Evolutionary conservation across 2,113 vertebrate species (phyloP).

Genomic region (Coryphaenoides rupestris): DNA sequence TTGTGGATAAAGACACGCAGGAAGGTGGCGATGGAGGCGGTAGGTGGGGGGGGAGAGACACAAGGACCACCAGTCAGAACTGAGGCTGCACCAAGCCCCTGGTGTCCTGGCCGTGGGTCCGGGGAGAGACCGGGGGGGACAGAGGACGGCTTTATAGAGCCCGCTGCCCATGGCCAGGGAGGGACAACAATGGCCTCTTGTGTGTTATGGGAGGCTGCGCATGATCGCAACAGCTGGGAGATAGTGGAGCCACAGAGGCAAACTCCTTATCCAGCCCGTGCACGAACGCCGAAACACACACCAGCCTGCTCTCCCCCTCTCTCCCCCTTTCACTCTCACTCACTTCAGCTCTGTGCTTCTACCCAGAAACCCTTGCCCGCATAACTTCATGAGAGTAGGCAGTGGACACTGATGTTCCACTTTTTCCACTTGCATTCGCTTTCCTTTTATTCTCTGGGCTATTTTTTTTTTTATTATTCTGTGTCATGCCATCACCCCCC

Average conservation of each 20-base stretch:
- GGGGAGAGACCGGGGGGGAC: conserved; percentile 51
- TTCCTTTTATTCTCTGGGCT: conserved; percentile 7
- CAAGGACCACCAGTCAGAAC: conserved; percentile 53
- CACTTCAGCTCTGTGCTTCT: conserved; percentile 9
- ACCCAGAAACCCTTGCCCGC: conserved; percentile 32
- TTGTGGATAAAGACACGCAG: conserved; percentile 7
- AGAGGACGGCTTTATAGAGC: conserved; percentile 73
- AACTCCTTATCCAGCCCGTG: conserved; percentile 35
- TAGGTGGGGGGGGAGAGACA: conserved; percentile 31
- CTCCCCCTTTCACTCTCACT: conserved; percentile 1
- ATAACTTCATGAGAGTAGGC: conserved; percentile 19
- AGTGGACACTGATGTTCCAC: conserved; percentile 32
- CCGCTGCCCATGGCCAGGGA: conserved; percentile 24
- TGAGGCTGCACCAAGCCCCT: conserved; percentile 38
- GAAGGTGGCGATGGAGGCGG: conserved; percentile 30
- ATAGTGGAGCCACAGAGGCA: conserved; percentile 49
- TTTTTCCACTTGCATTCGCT: background rate
- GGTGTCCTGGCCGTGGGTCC: conserved; percentile 47
- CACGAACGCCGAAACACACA: conserved; percentile 3
- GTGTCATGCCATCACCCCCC: conserved; percentile 19
- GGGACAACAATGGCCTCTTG: conserved; percentile 65
- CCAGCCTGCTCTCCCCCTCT: too few relatives aligned
- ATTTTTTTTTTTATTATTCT: background rate
- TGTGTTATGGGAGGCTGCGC: conserved; percentile 61
- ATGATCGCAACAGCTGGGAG: conserved; percentile 71